These are phyloP conservation scores for Cabera pusaria DNA, from an alignment of 2,888 invertebrate species.

Conservation along the genomic window DNA sequence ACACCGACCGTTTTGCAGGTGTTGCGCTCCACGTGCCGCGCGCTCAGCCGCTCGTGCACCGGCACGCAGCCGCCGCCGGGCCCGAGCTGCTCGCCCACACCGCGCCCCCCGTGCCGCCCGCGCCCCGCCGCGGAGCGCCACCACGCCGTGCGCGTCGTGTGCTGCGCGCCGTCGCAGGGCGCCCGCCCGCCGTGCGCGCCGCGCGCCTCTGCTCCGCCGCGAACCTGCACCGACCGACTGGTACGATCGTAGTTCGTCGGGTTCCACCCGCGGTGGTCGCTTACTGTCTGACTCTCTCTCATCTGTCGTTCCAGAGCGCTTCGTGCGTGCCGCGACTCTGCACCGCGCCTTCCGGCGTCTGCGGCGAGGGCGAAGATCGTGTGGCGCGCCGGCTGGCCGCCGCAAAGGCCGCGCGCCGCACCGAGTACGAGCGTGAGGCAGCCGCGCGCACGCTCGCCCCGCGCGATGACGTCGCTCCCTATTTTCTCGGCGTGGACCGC, in stretches of 20 bases:
- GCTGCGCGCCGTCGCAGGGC: constrained; percentile 40
- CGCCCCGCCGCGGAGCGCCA: constrained; percentile 10
- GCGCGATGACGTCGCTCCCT: constrained; percentile 13
- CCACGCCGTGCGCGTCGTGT: constrained; percentile 37
- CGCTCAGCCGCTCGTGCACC: constrained; percentile 26
- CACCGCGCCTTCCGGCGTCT: constrained; percentile 1
- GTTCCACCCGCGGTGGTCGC: no score
- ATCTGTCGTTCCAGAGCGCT: no score
- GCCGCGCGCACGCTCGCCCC: constrained; percentile 7
- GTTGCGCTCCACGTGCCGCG: constrained; percentile 15
- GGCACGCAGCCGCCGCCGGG: constrained; percentile 22
- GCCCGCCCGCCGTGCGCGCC: constrained; percentile 40
- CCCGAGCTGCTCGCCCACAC: constrained; percentile 27
- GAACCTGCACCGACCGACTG: constrained; percentile 24
- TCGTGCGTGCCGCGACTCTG: not conserved
- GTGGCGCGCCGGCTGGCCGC: constrained; percentile 40
- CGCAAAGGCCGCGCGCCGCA: constrained; percentile 36
- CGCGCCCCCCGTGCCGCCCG: constrained; percentile 28
- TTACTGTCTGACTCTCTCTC: no score
- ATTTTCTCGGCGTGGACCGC: constrained; percentile 35
- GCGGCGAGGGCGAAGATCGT: constrained; percentile 33
- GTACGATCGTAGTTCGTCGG: no score
- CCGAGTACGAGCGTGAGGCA: constrained; percentile 38
- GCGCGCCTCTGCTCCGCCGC: constrained; percentile 13
- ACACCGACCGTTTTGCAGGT: no score